phyloP scores from a whole-genome alignment of 2,888 invertebrate species.

The Myopa testacea region DNA sequence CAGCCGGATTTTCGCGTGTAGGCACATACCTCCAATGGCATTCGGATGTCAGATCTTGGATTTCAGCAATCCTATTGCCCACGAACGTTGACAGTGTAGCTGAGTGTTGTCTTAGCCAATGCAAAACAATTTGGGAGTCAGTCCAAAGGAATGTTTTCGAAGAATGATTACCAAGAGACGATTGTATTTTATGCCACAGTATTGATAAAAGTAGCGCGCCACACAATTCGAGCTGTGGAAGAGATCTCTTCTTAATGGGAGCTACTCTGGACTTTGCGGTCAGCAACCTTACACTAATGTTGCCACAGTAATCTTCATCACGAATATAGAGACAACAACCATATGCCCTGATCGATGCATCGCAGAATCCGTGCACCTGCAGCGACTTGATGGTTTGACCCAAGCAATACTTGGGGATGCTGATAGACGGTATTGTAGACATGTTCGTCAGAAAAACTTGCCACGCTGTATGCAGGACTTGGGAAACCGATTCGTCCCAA shows the following conservation, averaged over 20 bases:
- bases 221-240: constrained; percentile 9
- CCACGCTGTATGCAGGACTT: background rate
- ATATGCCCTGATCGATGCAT: background rate
- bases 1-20: constrained; percentile 26
- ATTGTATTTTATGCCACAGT: background rate
- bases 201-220: background rate
- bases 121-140: background rate
- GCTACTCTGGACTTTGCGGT: constrained; percentile 4
- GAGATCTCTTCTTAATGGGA: constrained; percentile 5
- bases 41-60: background rate
- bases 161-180: background rate
- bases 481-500: constrained; percentile 22
- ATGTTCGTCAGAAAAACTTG: too few species aligned
- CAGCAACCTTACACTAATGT: background rate
- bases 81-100: background rate
- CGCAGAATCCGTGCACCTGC: background rate
- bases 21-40: constrained; percentile 21
- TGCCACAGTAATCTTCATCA: background rate
- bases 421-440: too few species aligned
- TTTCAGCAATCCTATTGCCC: background rate
- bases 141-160: background rate
- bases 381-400: too few species aligned
- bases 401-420: too few species aligned
- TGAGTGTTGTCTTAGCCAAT: background rate
- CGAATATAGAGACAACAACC: background rate